These are phyloP conservation scores for Cylloceria caligata DNA, from an alignment of 2,888 invertebrate genomes.

Conservation along the genomic window DNA sequence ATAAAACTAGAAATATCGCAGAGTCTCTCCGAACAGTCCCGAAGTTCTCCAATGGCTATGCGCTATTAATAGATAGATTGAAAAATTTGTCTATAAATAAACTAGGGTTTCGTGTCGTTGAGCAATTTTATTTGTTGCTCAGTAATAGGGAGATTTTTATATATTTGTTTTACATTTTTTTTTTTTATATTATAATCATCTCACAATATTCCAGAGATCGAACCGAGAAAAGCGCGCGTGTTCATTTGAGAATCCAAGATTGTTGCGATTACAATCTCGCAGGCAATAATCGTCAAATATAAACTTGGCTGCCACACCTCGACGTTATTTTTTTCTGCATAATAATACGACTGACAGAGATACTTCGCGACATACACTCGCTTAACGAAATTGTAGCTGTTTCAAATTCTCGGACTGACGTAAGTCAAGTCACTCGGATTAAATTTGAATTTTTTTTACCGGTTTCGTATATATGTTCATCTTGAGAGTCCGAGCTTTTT, in stretches of 20 bases:
- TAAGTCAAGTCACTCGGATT: conserved; percentile 15
- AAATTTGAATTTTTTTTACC: not conserved
- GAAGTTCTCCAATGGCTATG: conserved; percentile 34
- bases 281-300: conserved; percentile 76
- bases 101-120: conserved; percentile 1
- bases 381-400: conserved; percentile 46
- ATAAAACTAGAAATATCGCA: conserved; percentile 1
- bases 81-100: conserved; percentile 30
- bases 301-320: conserved; percentile 74
- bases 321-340: conserved; percentile 70
- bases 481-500: not conserved
- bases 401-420: conserved; percentile 5
- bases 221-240: not conserved
- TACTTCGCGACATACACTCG: not conserved
- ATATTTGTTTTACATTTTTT: conserved; percentile 10
- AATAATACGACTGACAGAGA: conserved; percentile 54
- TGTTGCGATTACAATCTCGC: conserved; percentile 68
- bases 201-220: not conserved
- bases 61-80: conserved; percentile 32
- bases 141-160: not conserved
- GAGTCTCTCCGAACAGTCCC: conserved; percentile 1
- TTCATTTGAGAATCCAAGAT: no score
- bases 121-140: not conserved
- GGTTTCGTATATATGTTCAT: not conserved
- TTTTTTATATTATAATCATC: not conserved